These are phyloP conservation scores for Himalopsyche phryganea DNA, from an alignment of 1,140 invertebrate species.

Conservation along the genomic window DNA sequence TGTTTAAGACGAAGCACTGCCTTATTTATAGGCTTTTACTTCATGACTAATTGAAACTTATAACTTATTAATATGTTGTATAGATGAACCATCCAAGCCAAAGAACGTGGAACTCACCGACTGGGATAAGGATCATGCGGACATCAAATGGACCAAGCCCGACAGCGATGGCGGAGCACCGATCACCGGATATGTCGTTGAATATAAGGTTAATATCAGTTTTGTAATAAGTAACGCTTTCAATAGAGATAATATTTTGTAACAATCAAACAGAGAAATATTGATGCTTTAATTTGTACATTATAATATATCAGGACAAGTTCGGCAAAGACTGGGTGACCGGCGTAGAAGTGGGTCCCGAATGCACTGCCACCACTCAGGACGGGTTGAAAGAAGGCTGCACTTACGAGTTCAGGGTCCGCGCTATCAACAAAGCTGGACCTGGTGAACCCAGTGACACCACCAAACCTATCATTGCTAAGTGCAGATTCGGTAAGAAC, in stretches of 20 bases:
- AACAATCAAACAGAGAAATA: too few relatives aligned
- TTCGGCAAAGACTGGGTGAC: constrained; percentile 86
- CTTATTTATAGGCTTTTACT: too few relatives aligned
- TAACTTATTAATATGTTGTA: too few relatives aligned
- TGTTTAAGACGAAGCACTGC: too few relatives aligned
- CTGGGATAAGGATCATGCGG: constrained; percentile 95
- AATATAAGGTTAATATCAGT: constrained; percentile 65
- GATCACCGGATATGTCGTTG: constrained; percentile 91
- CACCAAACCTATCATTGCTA: constrained; percentile 93
- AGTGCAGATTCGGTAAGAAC: constrained; percentile 73
- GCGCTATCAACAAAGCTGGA: constrained; percentile 93
- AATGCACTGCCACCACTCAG: constrained; percentile 72
- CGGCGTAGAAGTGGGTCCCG: constrained; percentile 75
- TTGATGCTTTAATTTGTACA: neutral
- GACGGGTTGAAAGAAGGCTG: constrained; percentile 90
- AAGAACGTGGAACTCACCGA: constrained; percentile 86
- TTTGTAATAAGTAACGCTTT: too few relatives aligned
- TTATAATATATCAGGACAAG: constrained; percentile 70
- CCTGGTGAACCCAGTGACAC: constrained; percentile 91
- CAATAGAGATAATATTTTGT: too few relatives aligned
- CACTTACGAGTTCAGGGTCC: constrained; percentile 94
- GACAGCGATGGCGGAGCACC: constrained; percentile 89
- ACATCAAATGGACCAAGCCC: constrained; percentile 87
- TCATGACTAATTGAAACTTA: too few relatives aligned
- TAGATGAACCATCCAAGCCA: constrained; percentile 91